Conservation (phyloP, 1,140 invertebrate species). For the Drosophila kohkoa region DNA sequence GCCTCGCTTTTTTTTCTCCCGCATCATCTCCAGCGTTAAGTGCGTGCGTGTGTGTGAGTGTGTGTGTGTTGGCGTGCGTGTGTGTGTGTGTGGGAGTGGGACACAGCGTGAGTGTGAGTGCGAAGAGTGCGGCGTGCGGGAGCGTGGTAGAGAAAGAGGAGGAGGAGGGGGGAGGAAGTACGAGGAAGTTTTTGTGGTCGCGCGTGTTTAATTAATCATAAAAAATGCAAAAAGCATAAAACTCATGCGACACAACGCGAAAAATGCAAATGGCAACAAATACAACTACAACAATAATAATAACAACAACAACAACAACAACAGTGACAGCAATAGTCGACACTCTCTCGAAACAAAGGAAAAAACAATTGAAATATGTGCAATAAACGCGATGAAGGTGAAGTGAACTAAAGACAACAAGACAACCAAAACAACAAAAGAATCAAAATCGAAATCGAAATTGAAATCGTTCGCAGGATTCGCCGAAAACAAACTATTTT, state of each 20-base stretch:
- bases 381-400: slow-evolving; percentile 19
- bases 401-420: slow-evolving; percentile 19
- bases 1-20: slow-evolving; percentile 41
- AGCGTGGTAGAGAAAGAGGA: neutral
- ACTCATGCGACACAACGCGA: slow-evolving; percentile 16
- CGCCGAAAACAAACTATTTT: neutral
- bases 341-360: slow-evolving; percentile 9
- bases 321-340: slow-evolving; percentile 15
- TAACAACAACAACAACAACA: slow-evolving; percentile 29
- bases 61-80: slow-evolving; percentile 17
- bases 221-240: slow-evolving; percentile 45
- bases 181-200: slow-evolving; percentile 57
- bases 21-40: slow-evolving; percentile 38
- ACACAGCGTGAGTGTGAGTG: slow-evolving; percentile 32
- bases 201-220: slow-evolving; percentile 82
- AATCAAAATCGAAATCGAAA: neutral
- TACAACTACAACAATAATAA: slow-evolving; percentile 18
- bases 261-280: slow-evolving; percentile 59
- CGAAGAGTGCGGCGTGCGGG: slow-evolving; percentile 13
- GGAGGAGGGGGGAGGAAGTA: slow-evolving; percentile 13
- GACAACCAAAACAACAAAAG: neutral
- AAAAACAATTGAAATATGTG: slow-evolving; percentile 28
- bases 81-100: slow-evolving; percentile 32
- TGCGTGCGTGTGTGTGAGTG: slow-evolving; percentile 40
- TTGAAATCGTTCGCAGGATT: slow-evolving; percentile 16